A percentile compares a stretch with the other conserved stretches of the same genome.
Conservation (phyloP, 2,888 invertebrate genomes). For the Kryphioiulus occultus region DNA sequence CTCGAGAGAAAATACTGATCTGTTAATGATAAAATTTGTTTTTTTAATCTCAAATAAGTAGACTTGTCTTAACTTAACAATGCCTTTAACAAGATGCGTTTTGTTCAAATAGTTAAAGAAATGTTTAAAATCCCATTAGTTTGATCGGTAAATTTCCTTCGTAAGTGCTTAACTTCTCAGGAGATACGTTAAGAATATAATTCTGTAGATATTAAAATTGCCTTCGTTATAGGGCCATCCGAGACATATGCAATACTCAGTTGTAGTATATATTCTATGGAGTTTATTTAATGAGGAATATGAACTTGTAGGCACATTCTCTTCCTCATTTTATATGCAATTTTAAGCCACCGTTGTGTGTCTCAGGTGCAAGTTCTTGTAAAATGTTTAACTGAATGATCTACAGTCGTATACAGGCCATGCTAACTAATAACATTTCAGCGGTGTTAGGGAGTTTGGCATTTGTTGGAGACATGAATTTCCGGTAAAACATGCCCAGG, state of each 20-base stretch:
- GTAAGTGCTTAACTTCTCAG: background rate
- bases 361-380: background rate
- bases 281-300: background rate
- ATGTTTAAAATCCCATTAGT: background rate
- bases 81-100: background rate
- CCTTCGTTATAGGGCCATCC: background rate
- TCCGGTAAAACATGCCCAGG: background rate
- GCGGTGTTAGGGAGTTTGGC: background rate
- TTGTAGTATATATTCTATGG: background rate
- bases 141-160: background rate
- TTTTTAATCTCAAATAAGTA: background rate
- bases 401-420: background rate
- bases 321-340: background rate
- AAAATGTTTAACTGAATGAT: background rate
- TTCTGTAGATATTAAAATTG: background rate
- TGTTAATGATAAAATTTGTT: background rate
- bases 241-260: background rate
- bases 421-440: slow-evolving; percentile 10
- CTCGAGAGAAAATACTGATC: background rate
- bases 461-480: background rate
- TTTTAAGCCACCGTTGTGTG: background rate
- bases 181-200: background rate
- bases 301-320: background rate
- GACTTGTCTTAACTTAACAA: background rate
- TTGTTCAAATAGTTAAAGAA: background rate